Evolutionary conservation across 2,888 invertebrate genomes (phyloP).

Genomic region (Apoderus coryli): DNA sequence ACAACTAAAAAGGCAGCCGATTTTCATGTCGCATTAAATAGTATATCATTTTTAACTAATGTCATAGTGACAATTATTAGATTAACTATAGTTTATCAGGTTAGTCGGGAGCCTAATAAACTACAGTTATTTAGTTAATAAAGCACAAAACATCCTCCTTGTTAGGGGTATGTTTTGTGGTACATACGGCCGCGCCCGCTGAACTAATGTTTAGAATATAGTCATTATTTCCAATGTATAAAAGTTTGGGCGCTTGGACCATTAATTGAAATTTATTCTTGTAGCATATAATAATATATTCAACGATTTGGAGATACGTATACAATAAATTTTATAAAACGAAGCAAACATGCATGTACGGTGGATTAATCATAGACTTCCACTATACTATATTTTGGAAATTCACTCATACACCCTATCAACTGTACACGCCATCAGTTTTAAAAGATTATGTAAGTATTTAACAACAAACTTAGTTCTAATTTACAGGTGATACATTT

Average conservation of each 20-base stretch:
- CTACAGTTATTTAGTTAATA: no score
- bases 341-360: constrained; percentile 24
- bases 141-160: no score
- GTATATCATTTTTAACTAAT: no score
- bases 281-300: constrained; percentile 23
- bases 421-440: constrained; percentile 22
- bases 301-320: constrained; percentile 28
- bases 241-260: neutral
- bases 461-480: no score
- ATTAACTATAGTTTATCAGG: no score
- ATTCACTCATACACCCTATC: constrained; percentile 22
- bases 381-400: constrained; percentile 22
- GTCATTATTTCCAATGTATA: neutral
- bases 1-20: no score
- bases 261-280: constrained; percentile 11
- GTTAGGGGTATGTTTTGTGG: no score
- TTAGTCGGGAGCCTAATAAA: no score
- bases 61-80: no score
- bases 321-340: constrained; percentile 23
- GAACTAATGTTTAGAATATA: neutral
- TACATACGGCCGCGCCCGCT: no score
- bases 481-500: no score
- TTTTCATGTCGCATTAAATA: no score
- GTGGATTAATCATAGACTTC: constrained; percentile 24
- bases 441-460: constrained; percentile 24